Conservation (phyloP, 2,113 vertebrate species). For the Falco punctatus region DNA sequence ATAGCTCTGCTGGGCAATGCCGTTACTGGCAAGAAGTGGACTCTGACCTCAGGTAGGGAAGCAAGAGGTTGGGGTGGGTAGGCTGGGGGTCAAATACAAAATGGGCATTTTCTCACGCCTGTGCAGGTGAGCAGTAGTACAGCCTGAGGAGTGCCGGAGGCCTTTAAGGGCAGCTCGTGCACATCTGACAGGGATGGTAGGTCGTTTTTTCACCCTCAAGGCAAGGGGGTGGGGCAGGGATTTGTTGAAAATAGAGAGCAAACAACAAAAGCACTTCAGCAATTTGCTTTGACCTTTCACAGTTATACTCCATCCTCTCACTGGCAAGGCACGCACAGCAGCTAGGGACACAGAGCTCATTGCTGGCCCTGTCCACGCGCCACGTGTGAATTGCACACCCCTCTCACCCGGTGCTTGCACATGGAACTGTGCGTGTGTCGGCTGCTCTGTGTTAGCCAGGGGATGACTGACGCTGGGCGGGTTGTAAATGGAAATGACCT, state of each 20-base stretch:
- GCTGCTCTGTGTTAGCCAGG: background rate
- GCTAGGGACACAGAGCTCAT: background rate
- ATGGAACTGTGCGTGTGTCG: rapidly evolving
- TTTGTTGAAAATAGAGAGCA: background rate
- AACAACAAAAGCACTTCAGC: background rate
- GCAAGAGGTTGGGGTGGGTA: background rate
- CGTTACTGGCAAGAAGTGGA: rapidly evolving
- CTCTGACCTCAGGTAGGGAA: background rate
- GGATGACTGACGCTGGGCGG: background rate
- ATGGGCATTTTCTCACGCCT: rapidly evolving
- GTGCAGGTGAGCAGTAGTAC: background rate
- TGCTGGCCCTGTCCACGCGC: background rate
- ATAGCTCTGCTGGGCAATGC: background rate
- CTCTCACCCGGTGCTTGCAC: background rate
- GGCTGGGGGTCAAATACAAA: background rate
- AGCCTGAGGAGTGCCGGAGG: background rate
- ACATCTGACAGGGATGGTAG: background rate
- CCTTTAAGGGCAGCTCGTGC: background rate
- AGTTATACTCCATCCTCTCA: background rate
- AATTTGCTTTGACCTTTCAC: background rate
- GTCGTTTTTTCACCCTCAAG: background rate
- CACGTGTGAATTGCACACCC: rapidly evolving
- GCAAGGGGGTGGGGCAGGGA: background rate
- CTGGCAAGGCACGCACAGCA: background rate
- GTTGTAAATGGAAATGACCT: background rate